A percentile compares a stretch with the other conserved stretches of the same genome.
Evolutionary conservation across 1,140 invertebrate genomes (phyloP).

Genomic region (Leptopilina clavipes): DNA sequence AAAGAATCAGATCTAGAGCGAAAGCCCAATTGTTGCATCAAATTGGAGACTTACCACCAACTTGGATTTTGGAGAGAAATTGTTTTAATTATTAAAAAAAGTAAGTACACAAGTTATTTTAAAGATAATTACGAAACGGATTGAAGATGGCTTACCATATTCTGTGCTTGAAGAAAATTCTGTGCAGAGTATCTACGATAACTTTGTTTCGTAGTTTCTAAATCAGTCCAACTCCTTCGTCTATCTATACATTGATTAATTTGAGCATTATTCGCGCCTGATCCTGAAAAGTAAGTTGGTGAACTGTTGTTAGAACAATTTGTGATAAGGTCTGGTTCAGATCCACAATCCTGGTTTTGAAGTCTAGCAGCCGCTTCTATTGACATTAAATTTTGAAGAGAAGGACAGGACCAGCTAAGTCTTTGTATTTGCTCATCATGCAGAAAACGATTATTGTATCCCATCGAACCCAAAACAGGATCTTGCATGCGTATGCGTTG

Average conservation of each 20-base stretch:
- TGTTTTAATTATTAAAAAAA: too few species aligned
- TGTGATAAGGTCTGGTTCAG: slow-evolving; percentile 73
- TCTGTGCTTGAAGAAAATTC: slow-evolving; percentile 71
- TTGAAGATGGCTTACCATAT: slow-evolving; percentile 63
- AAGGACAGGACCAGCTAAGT: slow-evolving; percentile 85
- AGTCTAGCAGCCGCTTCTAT: slow-evolving; percentile 37
- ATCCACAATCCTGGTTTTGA: slow-evolving; percentile 65
- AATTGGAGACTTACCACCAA: too few species aligned
- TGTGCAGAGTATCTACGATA: slow-evolving; percentile 67
- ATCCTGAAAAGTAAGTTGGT: slow-evolving; percentile 71
- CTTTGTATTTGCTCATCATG: slow-evolving; percentile 66
- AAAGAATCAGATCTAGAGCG: too few species aligned
- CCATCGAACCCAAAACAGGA: slow-evolving; percentile 72
- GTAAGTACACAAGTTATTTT: too few species aligned
- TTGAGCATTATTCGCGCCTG: slow-evolving; percentile 59
- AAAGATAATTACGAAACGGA: too few species aligned
- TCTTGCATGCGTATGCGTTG: slow-evolving; percentile 82
- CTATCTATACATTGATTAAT: slow-evolving; percentile 72
- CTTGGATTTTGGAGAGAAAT: too few species aligned
- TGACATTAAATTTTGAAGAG: slow-evolving; percentile 70
- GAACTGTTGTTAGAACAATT: slow-evolving; percentile 75
- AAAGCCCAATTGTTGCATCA: too few species aligned
- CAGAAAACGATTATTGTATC: slow-evolving; percentile 60
- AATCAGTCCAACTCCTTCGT: slow-evolving; percentile 87
- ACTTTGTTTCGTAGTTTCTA: slow-evolving; percentile 77